These are phyloP conservation scores for Anhinga rufa DNA, from an alignment of 2,113 vertebrate species.

Conservation along the genomic window DNA sequence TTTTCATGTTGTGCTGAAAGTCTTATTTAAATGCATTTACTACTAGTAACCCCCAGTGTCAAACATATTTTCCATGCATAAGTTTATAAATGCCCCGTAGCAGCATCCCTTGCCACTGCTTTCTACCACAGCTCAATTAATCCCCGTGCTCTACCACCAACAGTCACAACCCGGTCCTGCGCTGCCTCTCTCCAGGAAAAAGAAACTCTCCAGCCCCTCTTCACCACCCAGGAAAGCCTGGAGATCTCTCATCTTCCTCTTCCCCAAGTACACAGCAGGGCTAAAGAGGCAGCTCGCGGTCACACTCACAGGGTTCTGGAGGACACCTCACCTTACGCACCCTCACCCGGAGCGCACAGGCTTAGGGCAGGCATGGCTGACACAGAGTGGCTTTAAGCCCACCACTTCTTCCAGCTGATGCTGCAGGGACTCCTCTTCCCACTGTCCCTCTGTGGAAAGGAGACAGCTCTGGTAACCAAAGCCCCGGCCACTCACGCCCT, in stretches of 20 bases:
- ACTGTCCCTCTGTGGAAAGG: background rate
- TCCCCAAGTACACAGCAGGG: background rate
- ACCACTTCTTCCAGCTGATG: background rate
- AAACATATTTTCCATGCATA: background rate
- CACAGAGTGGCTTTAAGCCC: conserved; percentile 39
- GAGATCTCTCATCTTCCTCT: background rate
- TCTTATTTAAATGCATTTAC: background rate
- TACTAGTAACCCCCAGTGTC: background rate
- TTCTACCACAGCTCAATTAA: background rate
- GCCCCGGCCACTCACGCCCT: accelerated
- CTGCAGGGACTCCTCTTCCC: conserved; percentile 10
- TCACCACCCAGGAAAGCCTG: background rate
- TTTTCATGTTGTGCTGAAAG: background rate
- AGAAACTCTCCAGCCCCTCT: background rate
- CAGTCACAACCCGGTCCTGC: background rate
- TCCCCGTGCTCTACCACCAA: background rate
- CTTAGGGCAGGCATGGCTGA: conserved; percentile 42
- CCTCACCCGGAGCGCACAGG: accelerated
- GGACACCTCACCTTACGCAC: background rate
- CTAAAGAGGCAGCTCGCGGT: background rate
- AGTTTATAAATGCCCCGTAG: background rate
- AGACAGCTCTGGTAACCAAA: background rate
- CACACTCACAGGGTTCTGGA: accelerated
- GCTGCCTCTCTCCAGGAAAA: background rate
- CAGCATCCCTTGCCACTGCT: background rate